Evolutionary conservation across 1,140 invertebrate species (phyloP).

Genomic region (Galendromus occidentalis): DNA sequence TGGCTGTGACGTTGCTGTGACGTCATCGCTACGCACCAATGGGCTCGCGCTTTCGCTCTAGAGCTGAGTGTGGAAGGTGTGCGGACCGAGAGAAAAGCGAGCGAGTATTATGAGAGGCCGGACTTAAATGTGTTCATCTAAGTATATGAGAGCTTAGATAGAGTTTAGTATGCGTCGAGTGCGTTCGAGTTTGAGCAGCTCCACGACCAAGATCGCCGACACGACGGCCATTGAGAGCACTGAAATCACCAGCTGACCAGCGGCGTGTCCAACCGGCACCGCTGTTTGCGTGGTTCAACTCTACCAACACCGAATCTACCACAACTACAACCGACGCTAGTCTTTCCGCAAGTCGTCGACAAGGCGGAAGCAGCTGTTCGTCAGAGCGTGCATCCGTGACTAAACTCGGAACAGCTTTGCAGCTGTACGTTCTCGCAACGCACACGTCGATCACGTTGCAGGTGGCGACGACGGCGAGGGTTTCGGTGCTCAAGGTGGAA

Average conservation of each 20-base stretch:
- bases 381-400: conserved; percentile 9
- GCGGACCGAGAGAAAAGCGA: conserved; percentile 6
- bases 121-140: conserved; percentile 12
- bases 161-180: conserved; percentile 11
- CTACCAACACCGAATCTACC: no score
- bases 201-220: background rate
- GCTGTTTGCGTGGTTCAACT: no score
- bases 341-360: background rate
- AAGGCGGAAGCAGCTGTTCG: background rate
- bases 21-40: conserved; percentile 11
- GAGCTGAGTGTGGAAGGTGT: conserved; percentile 9
- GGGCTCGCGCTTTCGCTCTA: conserved; percentile 8
- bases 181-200: conserved; percentile 6
- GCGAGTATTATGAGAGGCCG: conserved; percentile 11
- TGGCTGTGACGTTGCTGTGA: background rate
- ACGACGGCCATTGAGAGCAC: no score
- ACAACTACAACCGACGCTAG: no score
- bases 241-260: no score
- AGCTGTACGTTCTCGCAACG: no score
- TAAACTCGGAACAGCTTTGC: background rate
- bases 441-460: no score
- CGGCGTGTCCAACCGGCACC: no score
- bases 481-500: no score
- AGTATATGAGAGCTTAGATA: conserved; percentile 12
- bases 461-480: no score